Percentiles rank a stretch among this genome's conserved stretches.
These are phyloP conservation scores for Agriotes lineatus DNA, from an alignment of 2,888 invertebrate genomes.

Conservation along the genomic window DNA sequence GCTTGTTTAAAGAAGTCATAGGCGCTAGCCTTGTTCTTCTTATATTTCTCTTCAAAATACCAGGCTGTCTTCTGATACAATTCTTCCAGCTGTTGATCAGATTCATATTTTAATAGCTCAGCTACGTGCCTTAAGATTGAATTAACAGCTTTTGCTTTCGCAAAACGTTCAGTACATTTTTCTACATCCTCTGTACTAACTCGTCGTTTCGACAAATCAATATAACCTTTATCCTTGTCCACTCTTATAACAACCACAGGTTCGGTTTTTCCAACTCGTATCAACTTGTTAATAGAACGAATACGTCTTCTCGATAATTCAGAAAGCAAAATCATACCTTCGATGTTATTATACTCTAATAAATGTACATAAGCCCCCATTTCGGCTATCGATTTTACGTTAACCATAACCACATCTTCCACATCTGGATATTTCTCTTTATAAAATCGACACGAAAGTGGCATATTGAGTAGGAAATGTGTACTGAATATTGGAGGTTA, in stretches of 20 bases:
- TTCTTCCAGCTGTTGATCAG: slow-evolving; percentile 93
- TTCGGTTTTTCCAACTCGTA: slow-evolving; percentile 98
- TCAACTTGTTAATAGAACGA: slow-evolving; percentile 98
- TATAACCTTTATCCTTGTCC: slow-evolving; percentile 99
- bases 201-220: slow-evolving; percentile 98
- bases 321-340: slow-evolving; percentile 98
- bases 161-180: slow-evolving; percentile 98
- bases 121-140: slow-evolving; percentile 98
- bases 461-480: slow-evolving; percentile 75
- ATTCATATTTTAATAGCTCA: slow-evolving; percentile 91
- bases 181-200: slow-evolving; percentile 98
- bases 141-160: slow-evolving; percentile 98
- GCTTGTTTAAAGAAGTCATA: slow-evolving; percentile 99
- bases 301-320: slow-evolving; percentile 98
- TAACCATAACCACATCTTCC: slow-evolving; percentile 99
- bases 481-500: background rate
- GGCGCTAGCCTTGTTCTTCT: slow-evolving; percentile 93
- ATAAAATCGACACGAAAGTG: slow-evolving; percentile 96
- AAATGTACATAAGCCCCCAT: slow-evolving; percentile 99
- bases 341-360: slow-evolving; percentile 98
- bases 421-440: slow-evolving; percentile 97
- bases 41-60: slow-evolving; percentile 97
- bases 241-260: slow-evolving; percentile 99
- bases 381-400: slow-evolving; percentile 97
- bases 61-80: slow-evolving; percentile 97